Conservation (phyloP, 2,888 invertebrate species). For the Eudasyphora cyanicolor region DNA sequence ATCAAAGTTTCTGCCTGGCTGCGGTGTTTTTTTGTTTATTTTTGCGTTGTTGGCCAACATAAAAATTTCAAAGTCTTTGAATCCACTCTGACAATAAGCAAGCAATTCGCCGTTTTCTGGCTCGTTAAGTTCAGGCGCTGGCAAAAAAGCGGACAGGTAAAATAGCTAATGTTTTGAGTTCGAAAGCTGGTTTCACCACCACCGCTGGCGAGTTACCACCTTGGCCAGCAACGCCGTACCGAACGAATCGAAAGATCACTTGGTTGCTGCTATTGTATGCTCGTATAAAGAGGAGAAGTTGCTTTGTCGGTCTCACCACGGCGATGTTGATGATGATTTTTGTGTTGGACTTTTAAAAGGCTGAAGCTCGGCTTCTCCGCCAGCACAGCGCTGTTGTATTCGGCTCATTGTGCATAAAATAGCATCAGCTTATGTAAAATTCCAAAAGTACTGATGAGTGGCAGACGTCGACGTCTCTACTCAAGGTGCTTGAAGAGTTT, state of each 20-base stretch:
- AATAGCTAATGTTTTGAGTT: slow-evolving; percentile 52
- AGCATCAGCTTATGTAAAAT: slow-evolving; percentile 39
- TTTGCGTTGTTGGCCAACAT: slow-evolving; percentile 43
- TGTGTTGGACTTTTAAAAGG: slow-evolving; percentile 30
- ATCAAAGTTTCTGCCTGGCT: slow-evolving; percentile 9
- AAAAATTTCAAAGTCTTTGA: slow-evolving; percentile 53
- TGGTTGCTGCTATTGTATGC: slow-evolving; percentile 41
- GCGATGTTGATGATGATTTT: slow-evolving; percentile 36
- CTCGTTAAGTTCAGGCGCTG: slow-evolving; percentile 56
- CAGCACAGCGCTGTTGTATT: not conserved
- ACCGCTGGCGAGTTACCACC: too few species aligned
- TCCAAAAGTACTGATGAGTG: slow-evolving; percentile 6
- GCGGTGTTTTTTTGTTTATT: slow-evolving; percentile 4
- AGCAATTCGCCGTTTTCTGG: slow-evolving; percentile 39
- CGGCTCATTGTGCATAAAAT: slow-evolving; percentile 38
- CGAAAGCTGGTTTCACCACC: slow-evolving; percentile 64
- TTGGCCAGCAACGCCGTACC: not conserved
- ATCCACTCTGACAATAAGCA: slow-evolving; percentile 17
- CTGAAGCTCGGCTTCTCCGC: slow-evolving; percentile 6
- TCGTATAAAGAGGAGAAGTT: slow-evolving; percentile 1
- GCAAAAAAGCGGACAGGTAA: slow-evolving; percentile 53
- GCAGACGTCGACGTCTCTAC: slow-evolving; percentile 14
- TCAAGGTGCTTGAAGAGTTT: too few species aligned
- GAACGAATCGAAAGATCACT: slow-evolving; percentile 43
- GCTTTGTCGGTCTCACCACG: slow-evolving; percentile 3